Conservation (phyloP, 2,888 invertebrate species). For the Atrina japonica region DNA sequence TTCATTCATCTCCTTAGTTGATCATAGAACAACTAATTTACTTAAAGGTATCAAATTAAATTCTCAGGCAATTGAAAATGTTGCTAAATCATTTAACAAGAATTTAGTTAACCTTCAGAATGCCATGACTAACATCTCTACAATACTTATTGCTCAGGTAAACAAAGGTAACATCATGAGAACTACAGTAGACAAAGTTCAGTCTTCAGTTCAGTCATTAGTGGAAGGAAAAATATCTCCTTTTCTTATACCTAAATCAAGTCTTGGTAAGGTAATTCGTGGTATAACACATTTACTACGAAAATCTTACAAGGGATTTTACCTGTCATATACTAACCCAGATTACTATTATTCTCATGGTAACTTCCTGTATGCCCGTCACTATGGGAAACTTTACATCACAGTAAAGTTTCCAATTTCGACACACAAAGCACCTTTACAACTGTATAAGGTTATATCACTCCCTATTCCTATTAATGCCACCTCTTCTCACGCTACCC, state of each 20-base stretch:
- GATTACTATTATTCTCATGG: constrained; percentile 16
- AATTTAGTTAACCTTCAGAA: background rate
- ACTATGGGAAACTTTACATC: background rate
- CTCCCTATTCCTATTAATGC: too few species aligned
- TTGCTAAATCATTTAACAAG: constrained; percentile 3
- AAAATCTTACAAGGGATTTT: constrained; percentile 18
- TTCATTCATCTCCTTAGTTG: constrained; percentile 24
- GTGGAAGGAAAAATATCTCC: constrained; percentile 20
- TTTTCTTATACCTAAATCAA: constrained; percentile 12
- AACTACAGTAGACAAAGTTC: constrained; percentile 8
- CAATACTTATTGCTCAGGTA: constrained; percentile 4
- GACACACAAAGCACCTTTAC: too few species aligned
- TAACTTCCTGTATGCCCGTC: constrained; percentile 17
- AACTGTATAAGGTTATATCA: too few species aligned
- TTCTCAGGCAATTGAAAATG: background rate
- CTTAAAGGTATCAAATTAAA: constrained; percentile 20
- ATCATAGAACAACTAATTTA: constrained; percentile 29
- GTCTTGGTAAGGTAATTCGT: background rate
- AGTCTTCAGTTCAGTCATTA: constrained; percentile 4
- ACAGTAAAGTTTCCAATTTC: background rate
- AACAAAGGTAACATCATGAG: constrained; percentile 11
- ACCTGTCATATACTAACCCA: constrained; percentile 11
- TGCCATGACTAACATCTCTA: background rate
- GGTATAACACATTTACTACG: constrained; percentile 1
- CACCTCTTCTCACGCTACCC: constrained; percentile 46